phyloP scores from a whole-genome alignment of 2,888 invertebrate species.

The Mythimna vitellina region DNA sequence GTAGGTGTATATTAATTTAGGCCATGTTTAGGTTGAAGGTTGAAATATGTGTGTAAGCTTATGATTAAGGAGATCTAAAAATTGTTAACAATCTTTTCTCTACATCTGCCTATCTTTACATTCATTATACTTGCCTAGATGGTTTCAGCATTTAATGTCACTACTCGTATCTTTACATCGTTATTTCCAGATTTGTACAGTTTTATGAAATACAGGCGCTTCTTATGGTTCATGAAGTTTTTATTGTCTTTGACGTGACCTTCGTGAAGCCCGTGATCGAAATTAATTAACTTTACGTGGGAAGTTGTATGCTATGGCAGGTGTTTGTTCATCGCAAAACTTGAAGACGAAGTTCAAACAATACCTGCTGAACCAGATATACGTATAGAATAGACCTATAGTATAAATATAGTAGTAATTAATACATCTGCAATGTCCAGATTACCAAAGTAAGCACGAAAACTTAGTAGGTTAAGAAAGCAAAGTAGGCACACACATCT shows the following conservation, averaged over 20 bases:
- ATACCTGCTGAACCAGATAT: conserved; percentile 3
- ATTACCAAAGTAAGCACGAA: neutral
- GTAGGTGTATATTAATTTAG: conserved; percentile 58
- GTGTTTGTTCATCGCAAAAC: conserved; percentile 2
- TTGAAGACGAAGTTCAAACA: conserved; percentile 20
- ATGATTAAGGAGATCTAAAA: conserved; percentile 49
- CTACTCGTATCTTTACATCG: conserved; percentile 26
- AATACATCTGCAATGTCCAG: neutral
- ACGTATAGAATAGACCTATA: neutral
- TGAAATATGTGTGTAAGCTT: conserved; percentile 48
- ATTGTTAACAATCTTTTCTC: conserved; percentile 36
- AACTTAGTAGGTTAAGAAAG: neutral
- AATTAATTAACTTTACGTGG: conserved; percentile 63
- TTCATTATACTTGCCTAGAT: conserved; percentile 38
- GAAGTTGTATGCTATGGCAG: conserved; percentile 37
- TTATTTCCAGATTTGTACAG: conserved; percentile 38
- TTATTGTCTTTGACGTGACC: conserved; percentile 52
- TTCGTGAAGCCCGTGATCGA: conserved; percentile 30
- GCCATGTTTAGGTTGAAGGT: conserved; percentile 47
- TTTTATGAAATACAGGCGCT: conserved; percentile 60
- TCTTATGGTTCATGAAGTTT: conserved; percentile 53
- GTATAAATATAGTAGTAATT: neutral
- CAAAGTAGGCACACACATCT: neutral
- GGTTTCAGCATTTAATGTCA: conserved; percentile 20
- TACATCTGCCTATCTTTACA: conserved; percentile 18